These are phyloP conservation scores for Camelus bactrianus DNA, from an alignment of 2,113 vertebrate species.

Conservation along the genomic window DNA sequence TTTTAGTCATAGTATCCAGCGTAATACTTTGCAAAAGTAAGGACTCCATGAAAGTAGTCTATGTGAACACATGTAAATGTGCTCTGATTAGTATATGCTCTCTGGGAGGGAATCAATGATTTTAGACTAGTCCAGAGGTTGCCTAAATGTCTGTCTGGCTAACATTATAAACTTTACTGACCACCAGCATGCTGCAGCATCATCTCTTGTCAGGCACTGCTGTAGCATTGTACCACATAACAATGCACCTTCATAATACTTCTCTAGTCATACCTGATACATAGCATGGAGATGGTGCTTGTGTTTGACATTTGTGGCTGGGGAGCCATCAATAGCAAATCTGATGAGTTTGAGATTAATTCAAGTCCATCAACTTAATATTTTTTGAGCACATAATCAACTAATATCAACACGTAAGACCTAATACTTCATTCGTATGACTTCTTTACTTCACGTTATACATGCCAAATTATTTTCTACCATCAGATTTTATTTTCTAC, in stretches of 20 bases:
- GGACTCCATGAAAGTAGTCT: background rate
- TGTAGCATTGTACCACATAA: background rate
- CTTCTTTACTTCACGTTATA: conserved; percentile 16
- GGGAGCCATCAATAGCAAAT: background rate
- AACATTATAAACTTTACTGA: background rate
- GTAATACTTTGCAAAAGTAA: background rate
- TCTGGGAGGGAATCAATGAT: background rate
- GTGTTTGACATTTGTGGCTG: background rate
- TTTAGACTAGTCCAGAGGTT: background rate
- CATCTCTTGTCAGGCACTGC: background rate
- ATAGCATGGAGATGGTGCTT: background rate
- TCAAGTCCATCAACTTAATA: background rate
- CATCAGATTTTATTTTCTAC: background rate
- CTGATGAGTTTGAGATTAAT: background rate
- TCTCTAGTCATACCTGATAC: background rate
- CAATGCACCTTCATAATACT: background rate
- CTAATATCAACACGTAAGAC: background rate
- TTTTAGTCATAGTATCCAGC: background rate
- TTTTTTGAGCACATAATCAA: background rate
- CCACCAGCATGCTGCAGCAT: background rate
- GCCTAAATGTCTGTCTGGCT: background rate
- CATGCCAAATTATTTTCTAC: background rate
- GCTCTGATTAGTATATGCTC: background rate
- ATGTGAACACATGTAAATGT: background rate
- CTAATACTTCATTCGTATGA: background rate